Evolutionary conservation across 2,113 vertebrate species (phyloP).

Genomic region (Cyphomyrus plagiostoma): DNA sequence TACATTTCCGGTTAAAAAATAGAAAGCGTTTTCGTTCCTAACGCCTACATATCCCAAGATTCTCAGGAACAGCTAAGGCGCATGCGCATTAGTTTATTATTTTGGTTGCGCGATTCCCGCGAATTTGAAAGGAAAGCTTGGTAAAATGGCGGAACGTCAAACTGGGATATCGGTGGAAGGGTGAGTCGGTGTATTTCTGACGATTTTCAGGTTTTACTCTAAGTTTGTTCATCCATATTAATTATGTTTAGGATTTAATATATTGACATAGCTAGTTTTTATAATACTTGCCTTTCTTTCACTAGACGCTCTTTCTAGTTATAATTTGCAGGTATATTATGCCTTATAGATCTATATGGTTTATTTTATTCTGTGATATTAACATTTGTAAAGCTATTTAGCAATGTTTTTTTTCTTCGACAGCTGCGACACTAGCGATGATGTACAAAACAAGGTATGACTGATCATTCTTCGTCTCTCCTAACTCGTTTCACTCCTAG

Average conservation of each 20-base stretch:
- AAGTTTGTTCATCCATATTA: neutral
- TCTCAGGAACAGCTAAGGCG: neutral
- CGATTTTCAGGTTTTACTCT: neutral
- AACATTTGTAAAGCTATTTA: neutral
- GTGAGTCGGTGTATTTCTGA: slow-evolving; percentile 34
- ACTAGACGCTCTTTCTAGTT: neutral
- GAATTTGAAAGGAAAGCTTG: slow-evolving; percentile 49
- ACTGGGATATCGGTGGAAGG: slow-evolving; percentile 4
- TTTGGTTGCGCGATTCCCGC: slow-evolving; percentile 36
- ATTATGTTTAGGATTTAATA: neutral
- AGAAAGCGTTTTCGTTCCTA: neutral
- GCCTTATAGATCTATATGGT: neutral
- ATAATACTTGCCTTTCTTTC: neutral
- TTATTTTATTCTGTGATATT: neutral
- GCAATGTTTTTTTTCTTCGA: neutral
- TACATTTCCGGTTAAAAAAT: neutral
- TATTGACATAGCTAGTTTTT: neutral
- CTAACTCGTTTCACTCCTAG: neutral
- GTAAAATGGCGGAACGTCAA: slow-evolving; percentile 60
- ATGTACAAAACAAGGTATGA: neutral
- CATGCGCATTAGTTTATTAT: slow-evolving; percentile 10
- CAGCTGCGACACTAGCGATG: neutral
- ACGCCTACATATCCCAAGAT: slow-evolving; percentile 56
- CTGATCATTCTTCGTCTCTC: neutral
- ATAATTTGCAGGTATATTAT: neutral